Conservation (phyloP, 2,888 invertebrate species). For the Drosophila mercatorum region DNA sequence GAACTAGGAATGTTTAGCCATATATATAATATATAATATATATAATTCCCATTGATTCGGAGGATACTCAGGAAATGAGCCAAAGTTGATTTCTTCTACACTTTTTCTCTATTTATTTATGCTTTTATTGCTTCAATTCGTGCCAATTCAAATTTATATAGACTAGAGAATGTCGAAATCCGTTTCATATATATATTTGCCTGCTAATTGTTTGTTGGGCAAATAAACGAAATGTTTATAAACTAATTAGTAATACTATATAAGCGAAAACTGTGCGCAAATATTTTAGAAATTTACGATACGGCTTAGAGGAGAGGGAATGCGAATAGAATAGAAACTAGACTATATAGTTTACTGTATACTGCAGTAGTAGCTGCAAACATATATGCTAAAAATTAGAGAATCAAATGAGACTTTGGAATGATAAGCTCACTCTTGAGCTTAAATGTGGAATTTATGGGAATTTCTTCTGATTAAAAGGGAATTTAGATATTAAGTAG, state of each 20-base stretch:
- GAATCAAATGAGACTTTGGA: no score
- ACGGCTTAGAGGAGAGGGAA: neutral
- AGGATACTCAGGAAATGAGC: neutral
- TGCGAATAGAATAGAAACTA: neutral
- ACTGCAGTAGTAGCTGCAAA: no score
- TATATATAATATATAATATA: no score
- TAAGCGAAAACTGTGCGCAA: neutral
- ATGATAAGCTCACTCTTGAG: no score
- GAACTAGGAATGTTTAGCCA: no score
- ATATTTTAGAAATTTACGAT: neutral
- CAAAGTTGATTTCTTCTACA: neutral
- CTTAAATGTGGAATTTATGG: no score
- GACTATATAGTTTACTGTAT: neutral
- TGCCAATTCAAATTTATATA: neutral
- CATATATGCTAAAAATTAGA: no score
- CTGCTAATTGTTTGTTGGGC: slow-evolving; percentile 44
- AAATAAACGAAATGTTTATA: slow-evolving; percentile 4
- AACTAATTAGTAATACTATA: slow-evolving; percentile 29
- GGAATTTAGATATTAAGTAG: no score
- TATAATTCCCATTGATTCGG: no score
- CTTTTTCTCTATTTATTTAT: slow-evolving; percentile 6
- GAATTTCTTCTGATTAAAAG: no score
- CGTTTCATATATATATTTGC: slow-evolving; percentile 15
- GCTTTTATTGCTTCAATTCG: neutral
- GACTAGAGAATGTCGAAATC: neutral